phyloP scores from a whole-genome alignment of 1,140 invertebrate species.

The Chironomus striatipennis region DNA sequence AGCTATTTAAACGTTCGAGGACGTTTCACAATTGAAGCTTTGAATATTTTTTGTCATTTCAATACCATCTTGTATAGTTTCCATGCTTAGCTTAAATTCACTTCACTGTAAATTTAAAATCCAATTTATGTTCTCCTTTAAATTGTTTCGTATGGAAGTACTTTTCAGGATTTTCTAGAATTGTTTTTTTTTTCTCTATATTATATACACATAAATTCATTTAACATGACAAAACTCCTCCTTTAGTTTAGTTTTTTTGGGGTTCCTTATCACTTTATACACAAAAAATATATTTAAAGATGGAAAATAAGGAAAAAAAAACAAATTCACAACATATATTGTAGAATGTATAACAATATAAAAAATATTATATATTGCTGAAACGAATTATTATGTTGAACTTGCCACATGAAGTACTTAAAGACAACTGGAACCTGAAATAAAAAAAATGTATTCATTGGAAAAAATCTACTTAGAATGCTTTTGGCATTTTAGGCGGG shows the following conservation, averaged over 20 bases:
- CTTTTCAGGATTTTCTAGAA: too few species aligned
- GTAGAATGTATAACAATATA: background rate
- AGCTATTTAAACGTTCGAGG: too few species aligned
- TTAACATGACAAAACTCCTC: background rate
- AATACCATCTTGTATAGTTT: too few species aligned
- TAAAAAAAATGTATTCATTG: background rate
- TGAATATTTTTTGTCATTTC: too few species aligned
- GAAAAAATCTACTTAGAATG: background rate
- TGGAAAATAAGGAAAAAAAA: too few species aligned
- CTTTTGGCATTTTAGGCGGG: background rate
- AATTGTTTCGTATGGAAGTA: background rate
- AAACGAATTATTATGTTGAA: conserved; percentile 17
- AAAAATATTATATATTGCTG: background rate
- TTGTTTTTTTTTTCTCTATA: too few species aligned
- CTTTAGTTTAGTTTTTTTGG: background rate
- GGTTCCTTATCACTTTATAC: background rate
- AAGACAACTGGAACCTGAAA: conserved; percentile 18
- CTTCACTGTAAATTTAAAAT: background rate
- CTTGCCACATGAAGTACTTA: background rate
- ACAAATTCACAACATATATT: background rate
- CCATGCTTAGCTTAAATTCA: too few species aligned
- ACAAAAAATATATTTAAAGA: background rate
- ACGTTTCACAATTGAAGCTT: too few species aligned
- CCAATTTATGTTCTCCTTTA: background rate
- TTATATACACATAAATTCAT: too few species aligned